Percentiles rank a stretch among this genome's conserved stretches.
These are phyloP conservation scores for Albula goreensis DNA, from an alignment of 2,113 vertebrate genomes.

Conservation along the genomic window DNA sequence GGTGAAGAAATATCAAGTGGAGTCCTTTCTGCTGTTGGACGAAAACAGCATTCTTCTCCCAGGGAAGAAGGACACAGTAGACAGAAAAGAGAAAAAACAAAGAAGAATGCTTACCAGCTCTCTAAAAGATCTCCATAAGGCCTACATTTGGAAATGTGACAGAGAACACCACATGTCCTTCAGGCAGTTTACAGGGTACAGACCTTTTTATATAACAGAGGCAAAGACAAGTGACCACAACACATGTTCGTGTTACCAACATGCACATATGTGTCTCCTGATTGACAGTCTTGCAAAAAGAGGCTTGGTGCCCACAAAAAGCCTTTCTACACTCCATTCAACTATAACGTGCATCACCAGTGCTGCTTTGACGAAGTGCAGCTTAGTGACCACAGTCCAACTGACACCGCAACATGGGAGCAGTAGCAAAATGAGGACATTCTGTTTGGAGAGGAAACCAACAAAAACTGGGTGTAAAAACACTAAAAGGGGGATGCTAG, in stretches of 20 bases:
- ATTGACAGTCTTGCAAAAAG: constrained; percentile 12
- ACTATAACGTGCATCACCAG: constrained; percentile 28
- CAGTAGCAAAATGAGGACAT: constrained; percentile 26
- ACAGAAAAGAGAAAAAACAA: constrained; percentile 19
- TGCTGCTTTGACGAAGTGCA: constrained; percentile 30
- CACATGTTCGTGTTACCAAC: constrained; percentile 19
- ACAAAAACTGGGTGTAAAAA: constrained; percentile 32
- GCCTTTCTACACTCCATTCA: constrained; percentile 6
- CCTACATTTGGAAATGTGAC: not conserved
- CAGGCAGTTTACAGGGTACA: constrained; percentile 2
- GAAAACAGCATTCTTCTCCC: constrained; percentile 25
- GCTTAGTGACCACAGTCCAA: constrained; percentile 1
- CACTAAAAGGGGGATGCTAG: constrained; percentile 16
- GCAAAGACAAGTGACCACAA: constrained; percentile 13
- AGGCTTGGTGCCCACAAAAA: constrained; percentile 5
- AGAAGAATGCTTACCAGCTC: constrained; percentile 13
- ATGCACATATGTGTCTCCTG: constrained; percentile 8
- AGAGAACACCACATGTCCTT: not conserved
- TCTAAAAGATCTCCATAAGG: constrained; percentile 19
- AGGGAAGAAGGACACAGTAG: constrained; percentile 21
- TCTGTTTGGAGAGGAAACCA: constrained; percentile 19
- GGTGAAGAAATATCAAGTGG: constrained; percentile 15
- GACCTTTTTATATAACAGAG: constrained; percentile 19
- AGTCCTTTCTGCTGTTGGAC: constrained; percentile 22
- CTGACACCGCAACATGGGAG: constrained; percentile 28